Percentiles rank a stretch among this genome's conserved stretches.
Evolutionary conservation across 2,113 vertebrate species (phyloP).

Genomic region (Limanda limanda): DNA sequence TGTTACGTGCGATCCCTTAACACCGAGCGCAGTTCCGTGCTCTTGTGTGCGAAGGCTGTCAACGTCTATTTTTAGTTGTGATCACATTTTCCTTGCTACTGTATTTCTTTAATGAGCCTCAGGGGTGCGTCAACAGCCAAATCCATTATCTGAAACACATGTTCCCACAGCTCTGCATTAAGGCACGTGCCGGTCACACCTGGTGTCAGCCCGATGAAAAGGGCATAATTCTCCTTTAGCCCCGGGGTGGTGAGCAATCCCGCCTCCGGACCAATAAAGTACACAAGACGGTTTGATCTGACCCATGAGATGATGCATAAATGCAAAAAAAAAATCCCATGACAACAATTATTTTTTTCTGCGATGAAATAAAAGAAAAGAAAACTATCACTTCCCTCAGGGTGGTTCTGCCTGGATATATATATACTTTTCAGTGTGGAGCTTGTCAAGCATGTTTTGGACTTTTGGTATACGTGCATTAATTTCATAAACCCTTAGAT

Average conservation of each 20-base stretch:
- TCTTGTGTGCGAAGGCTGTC: slow-evolving; percentile 22
- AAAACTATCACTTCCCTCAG: neutral
- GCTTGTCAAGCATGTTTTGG: neutral
- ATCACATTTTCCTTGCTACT: slow-evolving; percentile 41
- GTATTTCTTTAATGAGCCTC: slow-evolving; percentile 71
- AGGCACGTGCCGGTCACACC: slow-evolving; percentile 49
- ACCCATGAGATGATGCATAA: neutral
- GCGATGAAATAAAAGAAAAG: neutral
- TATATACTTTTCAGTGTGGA: neutral
- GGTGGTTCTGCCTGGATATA: neutral
- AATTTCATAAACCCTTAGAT: neutral
- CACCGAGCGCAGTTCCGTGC: neutral
- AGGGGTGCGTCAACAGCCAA: slow-evolving; percentile 50
- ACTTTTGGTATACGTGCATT: neutral
- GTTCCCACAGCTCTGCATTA: slow-evolving; percentile 55
- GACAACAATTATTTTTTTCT: neutral
- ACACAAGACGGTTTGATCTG: neutral
- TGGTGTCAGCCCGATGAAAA: slow-evolving; percentile 9
- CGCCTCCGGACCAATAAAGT: neutral
- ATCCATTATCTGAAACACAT: slow-evolving; percentile 59
- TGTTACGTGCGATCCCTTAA: slow-evolving; percentile 23
- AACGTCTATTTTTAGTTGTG: slow-evolving; percentile 44
- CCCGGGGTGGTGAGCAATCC: neutral
- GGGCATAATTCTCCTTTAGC: neutral
- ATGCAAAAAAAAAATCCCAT: neutral